Conservation (phyloP, 2,888 invertebrate genomes). For the Hesperia comma region DNA sequence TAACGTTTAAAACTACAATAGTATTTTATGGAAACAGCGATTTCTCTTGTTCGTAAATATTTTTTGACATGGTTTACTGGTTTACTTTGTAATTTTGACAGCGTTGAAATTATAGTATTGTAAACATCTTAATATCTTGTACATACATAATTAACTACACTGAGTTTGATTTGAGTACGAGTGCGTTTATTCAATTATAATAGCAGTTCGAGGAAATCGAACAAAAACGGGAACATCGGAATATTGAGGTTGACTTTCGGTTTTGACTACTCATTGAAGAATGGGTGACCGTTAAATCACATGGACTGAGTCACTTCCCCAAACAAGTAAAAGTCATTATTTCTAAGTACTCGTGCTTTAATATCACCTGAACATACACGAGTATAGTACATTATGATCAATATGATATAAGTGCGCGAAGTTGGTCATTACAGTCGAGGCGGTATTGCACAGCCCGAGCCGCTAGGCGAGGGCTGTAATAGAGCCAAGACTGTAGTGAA, state of each 20-base stretch:
- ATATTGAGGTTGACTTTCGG: conserved; percentile 35
- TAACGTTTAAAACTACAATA: too few species aligned
- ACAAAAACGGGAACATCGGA: conserved; percentile 20
- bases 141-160: conserved; percentile 10
- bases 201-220: conserved; percentile 29
- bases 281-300: conserved; percentile 28
- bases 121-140: conserved; percentile 2
- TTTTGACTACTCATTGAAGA: conserved; percentile 22
- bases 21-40: neutral
- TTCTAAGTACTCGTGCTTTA: conserved; percentile 13
- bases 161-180: conserved; percentile 3
- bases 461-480: too few species aligned
- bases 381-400: too few species aligned
- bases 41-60: conserved; percentile 21
- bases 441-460: too few species aligned
- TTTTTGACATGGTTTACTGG: conserved; percentile 31
- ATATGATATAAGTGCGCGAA: too few species aligned
- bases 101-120: conserved; percentile 11
- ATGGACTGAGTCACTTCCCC: conserved; percentile 28
- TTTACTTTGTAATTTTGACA: conserved; percentile 21
- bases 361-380: neutral
- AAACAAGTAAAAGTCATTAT: conserved; percentile 14
- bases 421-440: too few species aligned
- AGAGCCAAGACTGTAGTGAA: too few species aligned
- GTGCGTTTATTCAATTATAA: conserved; percentile 1